Base-by-base conservation (phyloP, 2,888 invertebrate genomes). In the Anticlea derivata region DNA sequence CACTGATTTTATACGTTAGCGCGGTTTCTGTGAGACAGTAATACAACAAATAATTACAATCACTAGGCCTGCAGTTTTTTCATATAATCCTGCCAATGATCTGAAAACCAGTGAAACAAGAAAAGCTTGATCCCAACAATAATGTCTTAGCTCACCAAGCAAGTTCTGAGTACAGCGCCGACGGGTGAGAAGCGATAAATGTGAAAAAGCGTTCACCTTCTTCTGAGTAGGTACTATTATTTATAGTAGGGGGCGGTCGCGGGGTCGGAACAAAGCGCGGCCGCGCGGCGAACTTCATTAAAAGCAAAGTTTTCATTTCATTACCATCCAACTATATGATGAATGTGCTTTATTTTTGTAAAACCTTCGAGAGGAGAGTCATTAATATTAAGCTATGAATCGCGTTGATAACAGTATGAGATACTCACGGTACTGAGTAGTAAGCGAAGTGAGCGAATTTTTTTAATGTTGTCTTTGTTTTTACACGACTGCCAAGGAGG, bases 241-340 rank as follows among this genome's bases (percentile, higher is more conserved):
- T 35, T 35, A 35, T 12, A 22, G 27, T 29, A 17, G 11, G 30
- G 1, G 40, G 22, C 23, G 20, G 7, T 6, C n/a, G 5, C 11
- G 22, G 6, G 5, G 11, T 2, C 10, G 22, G 7, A 13, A 7
- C 33, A 33, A 31, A 13, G 44, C 17, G 17, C 13, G n/a, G 1
- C 5, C 35, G 24, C 37, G 20, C 22, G 38, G 8, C n/a, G 12
- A 51, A 49, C 54, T 51, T 51, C 49, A 54, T 50, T 55, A 50
- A 44, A 47, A 47, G 47, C 34, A 55, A 55, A 55, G 55, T 58
- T 58, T 50, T 50, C 49, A 52, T 50, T 58, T 38, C 44, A 55
- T 58, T 58, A 45, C 30, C 52, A 52, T 52, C 41, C 26, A 47
- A 44, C 51, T 51, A 37, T 20, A 37, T 46, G 50, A 51, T 51